Conservation (phyloP, 2,888 invertebrate species). For the Andrena minutula region DNA sequence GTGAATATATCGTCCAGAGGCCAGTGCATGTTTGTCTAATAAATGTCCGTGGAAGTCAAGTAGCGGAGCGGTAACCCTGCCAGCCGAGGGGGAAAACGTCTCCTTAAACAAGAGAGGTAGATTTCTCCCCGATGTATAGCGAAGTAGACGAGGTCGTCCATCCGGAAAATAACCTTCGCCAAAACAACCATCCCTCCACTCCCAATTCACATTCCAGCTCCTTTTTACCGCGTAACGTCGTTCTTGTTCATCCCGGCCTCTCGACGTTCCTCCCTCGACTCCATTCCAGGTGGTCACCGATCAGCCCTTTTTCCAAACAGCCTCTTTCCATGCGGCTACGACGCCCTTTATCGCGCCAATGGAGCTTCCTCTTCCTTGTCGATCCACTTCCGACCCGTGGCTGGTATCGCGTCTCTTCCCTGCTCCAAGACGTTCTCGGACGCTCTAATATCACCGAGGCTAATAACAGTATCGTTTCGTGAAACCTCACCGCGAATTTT, state of each 20-base stretch:
- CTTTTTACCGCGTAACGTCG: conserved; percentile 60
- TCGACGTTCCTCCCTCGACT: conserved; percentile 48
- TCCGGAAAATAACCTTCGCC: conserved; percentile 83
- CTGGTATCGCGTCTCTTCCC: neutral
- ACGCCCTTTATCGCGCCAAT: conserved; percentile 57
- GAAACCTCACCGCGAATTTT: neutral
- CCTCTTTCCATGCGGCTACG: conserved; percentile 38
- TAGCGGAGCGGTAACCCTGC: conserved; percentile 48
- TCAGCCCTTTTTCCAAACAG: conserved; percentile 48
- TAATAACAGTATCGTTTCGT: conserved; percentile 31
- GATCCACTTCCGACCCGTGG: conserved; percentile 14
- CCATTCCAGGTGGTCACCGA: conserved; percentile 61
- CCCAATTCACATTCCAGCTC: conserved; percentile 56
- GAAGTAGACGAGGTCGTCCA: conserved; percentile 76
- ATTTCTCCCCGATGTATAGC: conserved; percentile 64
- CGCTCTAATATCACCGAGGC: conserved; percentile 9
- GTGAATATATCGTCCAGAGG: neutral
- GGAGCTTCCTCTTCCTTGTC: conserved; percentile 27
- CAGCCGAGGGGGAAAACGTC: conserved; percentile 38
- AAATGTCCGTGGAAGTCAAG: conserved; percentile 74
- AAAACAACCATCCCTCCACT: conserved; percentile 75
- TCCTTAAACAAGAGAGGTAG: conserved; percentile 62
- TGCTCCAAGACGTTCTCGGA: neutral
- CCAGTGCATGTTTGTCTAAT: conserved; percentile 77
- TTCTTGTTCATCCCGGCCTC: conserved; percentile 37